Evolutionary conservation across 2,113 vertebrate species (phyloP), one percentile per base, ranked within the genome.

Genomic region (Sigmodon hispidus): DNA sequence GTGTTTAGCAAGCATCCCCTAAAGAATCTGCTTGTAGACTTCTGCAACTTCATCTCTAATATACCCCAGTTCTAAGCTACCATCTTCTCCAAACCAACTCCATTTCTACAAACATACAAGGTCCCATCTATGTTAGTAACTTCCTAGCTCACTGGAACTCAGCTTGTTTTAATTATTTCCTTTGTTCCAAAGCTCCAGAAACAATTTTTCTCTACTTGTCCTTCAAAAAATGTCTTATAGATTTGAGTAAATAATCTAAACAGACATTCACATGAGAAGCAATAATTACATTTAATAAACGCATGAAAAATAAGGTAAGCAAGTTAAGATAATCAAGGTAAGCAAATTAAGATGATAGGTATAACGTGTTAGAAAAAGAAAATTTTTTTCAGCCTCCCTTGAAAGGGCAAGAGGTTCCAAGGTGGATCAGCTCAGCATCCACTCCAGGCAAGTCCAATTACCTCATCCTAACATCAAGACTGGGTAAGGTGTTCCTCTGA

Each of bases 241-340:
- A 89, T 94, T 17, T 94, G 36, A 89, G 73, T 48, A 94, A 95
- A 83, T 77, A 55, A 93, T 95, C 55, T 93, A 73, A 84, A 84
- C 36, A 61, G n/a, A 70, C 55, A 94, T 91, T 88, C n/a, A 94
- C 10, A 75, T 13, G 34, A 61, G n/a, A 92, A 87, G 26, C 69
- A 87, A 89, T 75, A 15, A 43, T 83, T 75, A 91, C 43, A 87
- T 87, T 77, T 70, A 80, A 40, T 24, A 90, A 72, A 92, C 29
- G 94, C 87, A 88, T 52, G 85, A 93, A 96, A 63, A 36, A 86
- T 86, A 94, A 95, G 96, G 26, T 43, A 92, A 77, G 86, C 13
- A 92, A 92, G 85, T 94, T 92, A 70, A 95, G n/a, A n/a, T n/a
- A n/a, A n/a, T n/a, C n/a, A n/a, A n/a, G n/a, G n/a, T n/a, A n/a